Percentiles rank a stretch among this genome's conserved stretches.
Evolutionary conservation across 35 echinoderm and acorn worm genomes (phyloP).

Genomic region (Antedon bifida): DNA sequence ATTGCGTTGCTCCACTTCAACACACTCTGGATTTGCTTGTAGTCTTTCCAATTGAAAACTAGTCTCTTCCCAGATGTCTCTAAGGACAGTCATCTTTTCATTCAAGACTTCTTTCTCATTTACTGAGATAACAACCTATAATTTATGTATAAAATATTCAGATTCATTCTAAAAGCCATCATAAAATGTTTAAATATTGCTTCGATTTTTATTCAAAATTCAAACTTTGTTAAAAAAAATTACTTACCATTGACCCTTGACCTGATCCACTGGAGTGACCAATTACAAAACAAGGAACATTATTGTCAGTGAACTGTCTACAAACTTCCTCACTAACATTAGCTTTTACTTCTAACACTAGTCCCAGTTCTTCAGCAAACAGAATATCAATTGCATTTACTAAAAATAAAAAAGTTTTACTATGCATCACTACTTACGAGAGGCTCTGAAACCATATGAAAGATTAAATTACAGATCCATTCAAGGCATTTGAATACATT

Average conservation of each 20-base stretch:
- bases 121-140: constrained; percentile 49
- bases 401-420: neutral
- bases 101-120: constrained; percentile 38
- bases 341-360: constrained; percentile 61
- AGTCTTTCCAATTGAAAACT: constrained; percentile 71
- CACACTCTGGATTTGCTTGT: constrained; percentile 81
- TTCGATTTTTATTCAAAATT: neutral
- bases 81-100: constrained; percentile 38
- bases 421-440: too few relatives aligned
- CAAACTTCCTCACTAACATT: constrained; percentile 36
- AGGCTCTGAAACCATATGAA: too few relatives aligned
- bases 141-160: neutral
- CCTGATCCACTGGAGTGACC: constrained; percentile 46
- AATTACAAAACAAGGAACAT: constrained; percentile 67
- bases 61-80: constrained; percentile 91
- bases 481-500: too few relatives aligned
- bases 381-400: constrained; percentile 39
- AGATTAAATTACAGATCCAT: too few relatives aligned
- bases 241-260: constrained; percentile 32
- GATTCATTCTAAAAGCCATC: neutral
- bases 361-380: constrained; percentile 85
- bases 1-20: constrained; percentile 38
- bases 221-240: too few relatives aligned
- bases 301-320: constrained; percentile 27
- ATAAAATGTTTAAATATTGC: neutral